Base-by-base conservation (phyloP, 2,113 vertebrate species). In the Dipodomys ordii region DNA sequence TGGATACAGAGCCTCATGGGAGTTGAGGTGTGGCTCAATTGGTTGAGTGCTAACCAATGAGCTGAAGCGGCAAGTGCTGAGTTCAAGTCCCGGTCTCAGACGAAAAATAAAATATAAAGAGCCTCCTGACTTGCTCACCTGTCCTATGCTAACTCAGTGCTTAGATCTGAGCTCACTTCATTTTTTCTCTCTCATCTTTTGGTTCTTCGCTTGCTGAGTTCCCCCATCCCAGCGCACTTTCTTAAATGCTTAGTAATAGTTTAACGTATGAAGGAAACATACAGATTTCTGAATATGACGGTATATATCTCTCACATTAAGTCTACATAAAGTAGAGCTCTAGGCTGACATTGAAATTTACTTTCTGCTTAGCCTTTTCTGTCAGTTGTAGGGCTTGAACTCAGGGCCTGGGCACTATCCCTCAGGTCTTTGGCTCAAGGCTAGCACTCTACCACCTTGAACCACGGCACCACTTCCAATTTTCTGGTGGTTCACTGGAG, bases 181-280 rank as follows among this genome's bases (percentile, higher is more conserved):
- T 7, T 13, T 32, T 57, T 49, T 69, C 8, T 6, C 2, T 23
- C 4, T 30, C 15, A 1, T 46, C 81, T 46, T 39, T 30, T 72
- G 18, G 0, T 15, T n/a, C n/a, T 60, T 60, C 3, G 23, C 0
- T 12, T 22, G 4, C 12, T 57, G 13, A 22, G 28, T 35, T 20
- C 18, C 3, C 30, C 81, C 16, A 27, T 83, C 23, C 7, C 1
- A 3, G 44, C 32, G 79, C 46, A 65, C 25, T 18, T 64, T 69
- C 27, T 28, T 57, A 57, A 57, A 98, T 98, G 98, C 98, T 98
- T 98, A 98, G 98, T 98, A 98, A 98, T 98, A 98, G 98, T 98
- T 98, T 98, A 98, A 98, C 98, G 98, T 98, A 98, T 98, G 98
- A 98, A 98, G 98, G 98, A 98, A 98, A 98, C 98, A 98, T 98